Evolutionary conservation across 2,888 invertebrate genomes (phyloP).

Genomic region (Synergus itoensis): DNA sequence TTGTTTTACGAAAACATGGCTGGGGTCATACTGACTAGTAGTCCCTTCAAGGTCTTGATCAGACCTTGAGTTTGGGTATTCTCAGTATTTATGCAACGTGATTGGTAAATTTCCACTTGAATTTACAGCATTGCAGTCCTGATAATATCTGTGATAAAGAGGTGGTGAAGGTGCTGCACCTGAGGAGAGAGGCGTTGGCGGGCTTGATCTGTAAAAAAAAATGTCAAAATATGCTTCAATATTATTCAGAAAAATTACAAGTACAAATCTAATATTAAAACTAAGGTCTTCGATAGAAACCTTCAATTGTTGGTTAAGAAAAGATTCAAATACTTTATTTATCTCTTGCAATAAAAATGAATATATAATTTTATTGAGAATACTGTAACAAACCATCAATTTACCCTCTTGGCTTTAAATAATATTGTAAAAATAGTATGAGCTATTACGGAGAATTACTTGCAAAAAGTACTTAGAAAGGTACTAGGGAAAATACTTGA

Average conservation of each 20-base stretch:
- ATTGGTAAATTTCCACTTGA: conserved; percentile 76
- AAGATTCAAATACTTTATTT: too few relatives aligned
- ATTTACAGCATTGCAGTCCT: conserved; percentile 75
- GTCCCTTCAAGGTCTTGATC: conserved; percentile 60
- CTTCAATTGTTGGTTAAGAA: not conserved
- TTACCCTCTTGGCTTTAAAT: too few relatives aligned
- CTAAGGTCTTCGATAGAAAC: not conserved
- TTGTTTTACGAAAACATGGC: conserved; percentile 73
- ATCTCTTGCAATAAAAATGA: too few relatives aligned
- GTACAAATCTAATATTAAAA: too few relatives aligned
- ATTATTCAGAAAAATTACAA: not conserved
- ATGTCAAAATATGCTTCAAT: not conserved
- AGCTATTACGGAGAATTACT: too few relatives aligned
- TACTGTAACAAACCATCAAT: too few relatives aligned
- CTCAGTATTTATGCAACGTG: conserved; percentile 77
- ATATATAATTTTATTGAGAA: too few relatives aligned
- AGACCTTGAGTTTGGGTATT: conserved; percentile 76
- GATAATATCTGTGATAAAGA: conserved; percentile 74
- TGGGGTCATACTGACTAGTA: conserved; percentile 65
- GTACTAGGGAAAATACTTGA: too few relatives aligned
- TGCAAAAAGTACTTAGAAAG: too few relatives aligned
- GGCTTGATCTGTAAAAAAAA: conserved; percentile 71
- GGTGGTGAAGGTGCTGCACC: conserved; percentile 75
- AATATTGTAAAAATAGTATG: too few relatives aligned
- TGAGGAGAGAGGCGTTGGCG: conserved; percentile 73